Conservation (phyloP, 2,888 invertebrate species). For the Apodemia zela region DNA sequence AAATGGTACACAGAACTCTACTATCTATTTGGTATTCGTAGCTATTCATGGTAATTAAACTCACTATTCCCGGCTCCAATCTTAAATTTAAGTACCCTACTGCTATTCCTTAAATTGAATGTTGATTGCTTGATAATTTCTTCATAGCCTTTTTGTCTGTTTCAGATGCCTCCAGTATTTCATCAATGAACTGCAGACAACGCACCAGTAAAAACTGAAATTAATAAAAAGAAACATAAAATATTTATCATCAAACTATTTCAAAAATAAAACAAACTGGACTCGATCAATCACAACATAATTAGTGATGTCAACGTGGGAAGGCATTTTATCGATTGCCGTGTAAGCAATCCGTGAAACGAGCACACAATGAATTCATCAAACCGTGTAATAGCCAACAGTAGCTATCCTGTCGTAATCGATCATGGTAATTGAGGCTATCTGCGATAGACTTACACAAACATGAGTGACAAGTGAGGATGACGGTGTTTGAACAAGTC, state of each 20-base stretch:
- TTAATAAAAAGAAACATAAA: slow-evolving; percentile 22
- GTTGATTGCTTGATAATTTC: background rate
- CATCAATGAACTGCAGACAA: background rate
- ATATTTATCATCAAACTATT: slow-evolving; percentile 15
- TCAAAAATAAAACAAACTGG: slow-evolving; percentile 26
- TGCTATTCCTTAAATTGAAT: background rate
- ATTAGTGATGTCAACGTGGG: slow-evolving; percentile 51
- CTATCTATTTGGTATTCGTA: too few species aligned
- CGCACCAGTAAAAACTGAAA: background rate
- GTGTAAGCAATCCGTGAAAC: slow-evolving; percentile 40
- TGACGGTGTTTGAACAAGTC: slow-evolving; percentile 50
- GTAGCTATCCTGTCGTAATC: slow-evolving; percentile 58
- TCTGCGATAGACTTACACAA: slow-evolving; percentile 49
- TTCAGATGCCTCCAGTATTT: background rate
- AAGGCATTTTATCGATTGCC: slow-evolving; percentile 53
- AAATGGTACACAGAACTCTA: too few species aligned
- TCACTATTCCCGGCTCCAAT: background rate
- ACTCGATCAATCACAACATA: slow-evolving; percentile 54
- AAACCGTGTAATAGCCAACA: slow-evolving; percentile 47
- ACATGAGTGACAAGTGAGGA: slow-evolving; percentile 59
- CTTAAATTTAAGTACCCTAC: background rate
- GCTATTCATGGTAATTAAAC: background rate
- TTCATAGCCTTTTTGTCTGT: background rate
- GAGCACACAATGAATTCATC: slow-evolving; percentile 49
- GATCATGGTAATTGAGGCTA: slow-evolving; percentile 61